phyloP scores from a whole-genome alignment of 2,113 vertebrate genomes.

The Serinus canaria region DNA sequence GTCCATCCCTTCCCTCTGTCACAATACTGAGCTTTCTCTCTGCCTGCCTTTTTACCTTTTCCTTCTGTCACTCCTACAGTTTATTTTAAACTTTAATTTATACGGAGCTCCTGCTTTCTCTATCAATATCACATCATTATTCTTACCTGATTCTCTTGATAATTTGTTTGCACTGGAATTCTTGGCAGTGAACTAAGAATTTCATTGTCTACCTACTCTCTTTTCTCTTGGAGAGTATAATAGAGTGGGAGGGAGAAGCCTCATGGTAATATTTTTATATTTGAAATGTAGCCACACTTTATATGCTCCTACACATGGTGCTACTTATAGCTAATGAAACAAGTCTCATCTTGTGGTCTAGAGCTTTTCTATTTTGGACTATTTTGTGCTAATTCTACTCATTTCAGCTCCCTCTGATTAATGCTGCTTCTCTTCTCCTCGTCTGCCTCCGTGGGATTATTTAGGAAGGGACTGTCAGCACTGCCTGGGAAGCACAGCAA shows the following conservation, averaged over 20 bases:
- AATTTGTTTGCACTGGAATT: slow-evolving; percentile 71
- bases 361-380: slow-evolving; percentile 29
- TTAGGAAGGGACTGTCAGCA: background rate
- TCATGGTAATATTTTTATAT: slow-evolving; percentile 64
- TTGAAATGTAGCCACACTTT: slow-evolving; percentile 68
- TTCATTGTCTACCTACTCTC: slow-evolving; percentile 69
- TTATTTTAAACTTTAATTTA: slow-evolving; percentile 62
- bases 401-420: background rate
- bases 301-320: slow-evolving; percentile 52
- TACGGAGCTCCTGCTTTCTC: slow-evolving; percentile 57
- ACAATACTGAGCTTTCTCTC: background rate
- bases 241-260: slow-evolving; percentile 64
- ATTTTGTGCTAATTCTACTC: slow-evolving; percentile 32
- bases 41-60: slow-evolving; percentile 28
- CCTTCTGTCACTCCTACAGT: slow-evolving; percentile 34
- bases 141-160: slow-evolving; percentile 65
- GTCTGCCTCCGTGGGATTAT: background rate
- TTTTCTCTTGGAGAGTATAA: slow-evolving; percentile 70
- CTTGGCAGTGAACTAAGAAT: slow-evolving; percentile 65
- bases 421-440: background rate
- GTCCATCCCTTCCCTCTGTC: background rate
- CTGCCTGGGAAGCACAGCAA: background rate
- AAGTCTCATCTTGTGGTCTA: slow-evolving; percentile 55
- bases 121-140: slow-evolving; percentile 67
- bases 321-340: slow-evolving; percentile 61